phyloP scores from a whole-genome alignment of 2,797 vertebrate species.

The Eleutherodactylus coqui region DNA sequence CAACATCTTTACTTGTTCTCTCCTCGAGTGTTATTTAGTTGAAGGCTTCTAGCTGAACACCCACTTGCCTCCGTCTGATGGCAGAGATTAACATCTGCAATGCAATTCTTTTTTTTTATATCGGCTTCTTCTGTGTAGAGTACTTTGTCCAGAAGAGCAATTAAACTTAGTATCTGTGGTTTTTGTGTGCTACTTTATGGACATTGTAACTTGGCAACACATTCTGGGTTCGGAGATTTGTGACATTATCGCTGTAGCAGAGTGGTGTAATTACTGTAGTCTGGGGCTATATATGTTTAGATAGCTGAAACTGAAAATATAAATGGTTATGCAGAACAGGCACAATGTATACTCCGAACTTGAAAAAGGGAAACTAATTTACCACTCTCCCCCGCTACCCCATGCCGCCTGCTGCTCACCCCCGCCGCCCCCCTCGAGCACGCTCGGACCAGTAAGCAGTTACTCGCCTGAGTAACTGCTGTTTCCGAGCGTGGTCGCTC shows the following conservation, averaged over 20 bases:
- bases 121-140: not conserved
- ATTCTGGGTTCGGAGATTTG: not conserved
- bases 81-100: conserved; percentile 3
- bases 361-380: too few species aligned
- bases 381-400: too few species aligned
- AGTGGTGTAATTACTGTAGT: not conserved
- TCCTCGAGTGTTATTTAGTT: conserved; percentile 20
- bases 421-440: too few species aligned
- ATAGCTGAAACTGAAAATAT: not conserved
- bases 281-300: not conserved
- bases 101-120: not conserved
- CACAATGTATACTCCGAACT: not conserved
- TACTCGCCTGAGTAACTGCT: too few species aligned
- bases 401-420: too few species aligned
- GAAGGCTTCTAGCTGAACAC: conserved; percentile 18
- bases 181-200: not conserved
- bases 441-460: too few species aligned
- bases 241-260: not conserved
- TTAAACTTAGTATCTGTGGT: not conserved
- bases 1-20: not conserved
- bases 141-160: not conserved
- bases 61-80: conserved; percentile 17
- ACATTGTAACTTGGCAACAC: not conserved
- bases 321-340: not conserved
- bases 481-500: too few species aligned